Conservation (phyloP, 2,797 vertebrate species). For the Cossypha caffra region DNA sequence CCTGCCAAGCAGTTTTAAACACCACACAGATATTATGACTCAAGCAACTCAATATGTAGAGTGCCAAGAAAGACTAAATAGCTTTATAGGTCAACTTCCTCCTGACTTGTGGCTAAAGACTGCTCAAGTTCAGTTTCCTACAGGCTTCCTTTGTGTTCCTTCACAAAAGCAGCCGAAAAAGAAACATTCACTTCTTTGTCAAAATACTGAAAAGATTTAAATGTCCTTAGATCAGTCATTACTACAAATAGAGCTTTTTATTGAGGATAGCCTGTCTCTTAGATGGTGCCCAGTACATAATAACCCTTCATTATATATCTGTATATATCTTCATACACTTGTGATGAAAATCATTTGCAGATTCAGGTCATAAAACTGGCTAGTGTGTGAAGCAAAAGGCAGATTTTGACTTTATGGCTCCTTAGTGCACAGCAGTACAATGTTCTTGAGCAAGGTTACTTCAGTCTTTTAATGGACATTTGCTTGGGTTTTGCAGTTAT, state of each 20-base stretch:
- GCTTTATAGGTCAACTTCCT: background rate
- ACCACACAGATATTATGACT: background rate
- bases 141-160: background rate
- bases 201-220: background rate
- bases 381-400: background rate
- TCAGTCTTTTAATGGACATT: background rate
- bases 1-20: background rate
- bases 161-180: background rate
- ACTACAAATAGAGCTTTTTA: background rate
- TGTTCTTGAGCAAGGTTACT: background rate
- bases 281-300: background rate
- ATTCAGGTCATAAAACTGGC: background rate
- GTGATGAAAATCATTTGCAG: background rate
- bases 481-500: background rate
- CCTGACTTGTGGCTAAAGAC: background rate
- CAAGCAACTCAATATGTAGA: background rate
- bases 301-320: background rate
- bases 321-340: background rate
- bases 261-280: background rate
- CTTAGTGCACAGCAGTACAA: background rate
- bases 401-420: background rate
- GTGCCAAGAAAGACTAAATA: background rate
- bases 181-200: background rate
- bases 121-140: background rate
- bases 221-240: background rate